Conservation (phyloP, 1,140 invertebrate genomes). For the Phortica variegata region DNA sequence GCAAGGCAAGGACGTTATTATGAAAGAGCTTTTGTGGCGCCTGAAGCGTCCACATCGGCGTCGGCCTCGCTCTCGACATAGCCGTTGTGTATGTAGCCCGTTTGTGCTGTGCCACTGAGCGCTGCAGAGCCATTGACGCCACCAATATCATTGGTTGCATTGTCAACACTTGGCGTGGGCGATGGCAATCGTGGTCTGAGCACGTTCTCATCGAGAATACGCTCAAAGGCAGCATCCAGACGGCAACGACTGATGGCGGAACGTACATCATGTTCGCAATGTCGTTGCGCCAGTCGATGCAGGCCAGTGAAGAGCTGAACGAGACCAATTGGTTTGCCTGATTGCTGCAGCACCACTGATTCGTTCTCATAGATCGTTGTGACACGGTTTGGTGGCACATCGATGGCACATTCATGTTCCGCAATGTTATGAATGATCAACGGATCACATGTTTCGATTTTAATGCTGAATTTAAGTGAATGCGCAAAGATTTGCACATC, state of each 20-base stretch:
- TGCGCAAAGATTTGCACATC: slow-evolving; percentile 45
- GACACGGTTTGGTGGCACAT: slow-evolving; percentile 7
- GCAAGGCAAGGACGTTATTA: too few species aligned
- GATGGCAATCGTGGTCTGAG: too few species aligned
- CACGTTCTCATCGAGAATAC: slow-evolving; percentile 48
- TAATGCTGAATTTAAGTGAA: slow-evolving; percentile 27
- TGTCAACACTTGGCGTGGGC: slow-evolving; percentile 3
- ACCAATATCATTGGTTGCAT: slow-evolving; percentile 2
- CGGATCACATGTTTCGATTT: slow-evolving; percentile 1
- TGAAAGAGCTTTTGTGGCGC: too few species aligned
- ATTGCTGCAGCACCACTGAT: background rate
- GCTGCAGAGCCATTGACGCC: slow-evolving; percentile 23
- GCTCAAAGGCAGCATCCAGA: slow-evolving; percentile 47
- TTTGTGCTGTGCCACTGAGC: slow-evolving; percentile 27
- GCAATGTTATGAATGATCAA: background rate
- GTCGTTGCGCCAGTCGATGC: slow-evolving; percentile 14
- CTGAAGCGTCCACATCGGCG: background rate
- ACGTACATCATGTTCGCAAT: slow-evolving; percentile 10
- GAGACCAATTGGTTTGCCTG: background rate
- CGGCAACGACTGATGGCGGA: slow-evolving; percentile 43
- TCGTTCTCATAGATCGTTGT: background rate
- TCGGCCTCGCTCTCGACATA: slow-evolving; percentile 36
- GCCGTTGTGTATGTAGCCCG: slow-evolving; percentile 44
- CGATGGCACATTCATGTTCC: slow-evolving; percentile 6
- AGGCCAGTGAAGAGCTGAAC: slow-evolving; percentile 28